Evolutionary conservation across 2,113 vertebrate species (phyloP).

Genomic region (Rynchops niger): DNA sequence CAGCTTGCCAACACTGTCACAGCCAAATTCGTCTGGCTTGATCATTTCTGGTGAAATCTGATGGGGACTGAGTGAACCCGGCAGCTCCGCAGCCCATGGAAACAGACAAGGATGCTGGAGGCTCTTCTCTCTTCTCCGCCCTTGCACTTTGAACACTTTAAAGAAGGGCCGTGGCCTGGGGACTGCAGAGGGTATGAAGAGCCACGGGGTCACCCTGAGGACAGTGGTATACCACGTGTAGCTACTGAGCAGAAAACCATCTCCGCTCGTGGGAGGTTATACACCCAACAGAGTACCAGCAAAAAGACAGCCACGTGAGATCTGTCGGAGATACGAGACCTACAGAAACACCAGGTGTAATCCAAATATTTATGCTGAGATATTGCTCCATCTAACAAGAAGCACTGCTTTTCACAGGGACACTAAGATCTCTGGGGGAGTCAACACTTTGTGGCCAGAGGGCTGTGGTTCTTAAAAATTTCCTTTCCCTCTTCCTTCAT

Average conservation of each 20-base stretch:
- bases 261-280: neutral
- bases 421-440: neutral
- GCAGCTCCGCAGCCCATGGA: rapidly evolving
- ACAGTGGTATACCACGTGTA: neutral
- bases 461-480: neutral
- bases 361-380: neutral
- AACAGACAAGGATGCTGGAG: neutral
- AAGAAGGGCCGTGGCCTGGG: rapidly evolving
- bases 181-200: neutral
- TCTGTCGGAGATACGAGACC: neutral
- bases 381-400: neutral
- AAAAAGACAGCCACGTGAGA: neutral
- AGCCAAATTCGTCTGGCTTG: neutral
- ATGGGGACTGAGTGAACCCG: neutral
- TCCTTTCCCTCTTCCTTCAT: neutral
- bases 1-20: neutral
- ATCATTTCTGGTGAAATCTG: neutral
- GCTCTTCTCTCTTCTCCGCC: neutral
- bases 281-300: neutral
- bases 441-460: neutral
- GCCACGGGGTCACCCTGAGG: neutral
- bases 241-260: neutral
- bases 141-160: neutral
- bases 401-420: neutral
- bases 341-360: neutral